These are phyloP conservation scores for Sebastes hubbsi DNA, from an alignment of 2,797 vertebrate genomes.

Conservation along the genomic window DNA sequence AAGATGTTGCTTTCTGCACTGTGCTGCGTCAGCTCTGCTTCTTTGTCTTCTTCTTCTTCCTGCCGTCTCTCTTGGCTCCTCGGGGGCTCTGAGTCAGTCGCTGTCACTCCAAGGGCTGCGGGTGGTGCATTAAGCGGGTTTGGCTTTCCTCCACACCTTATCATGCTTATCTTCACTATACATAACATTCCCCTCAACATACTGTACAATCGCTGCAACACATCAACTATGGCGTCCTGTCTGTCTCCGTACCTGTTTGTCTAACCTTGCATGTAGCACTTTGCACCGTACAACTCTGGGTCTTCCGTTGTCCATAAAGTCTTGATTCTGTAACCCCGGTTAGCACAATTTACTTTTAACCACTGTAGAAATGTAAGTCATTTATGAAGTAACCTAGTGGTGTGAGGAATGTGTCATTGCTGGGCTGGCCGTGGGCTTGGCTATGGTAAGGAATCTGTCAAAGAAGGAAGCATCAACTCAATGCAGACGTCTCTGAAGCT, in stretches of 20 bases:
- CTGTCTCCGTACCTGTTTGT: not conserved
- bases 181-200: constrained; percentile 3
- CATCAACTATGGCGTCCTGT: constrained; percentile 4
- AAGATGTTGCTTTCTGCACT: not conserved
- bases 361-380: not conserved
- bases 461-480: constrained; percentile 43
- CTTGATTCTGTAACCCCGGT: constrained; percentile 6
- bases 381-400: not conserved
- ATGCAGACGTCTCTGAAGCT: not conserved
- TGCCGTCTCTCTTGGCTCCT: not conserved
- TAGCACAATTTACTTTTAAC: not conserved
- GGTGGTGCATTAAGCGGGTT: constrained; percentile 7
- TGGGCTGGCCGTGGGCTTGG: not conserved
- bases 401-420: constrained; percentile 8
- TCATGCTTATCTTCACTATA: constrained; percentile 4
- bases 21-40: constrained; percentile 6
- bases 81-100: not conserved
- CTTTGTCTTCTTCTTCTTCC: not conserved
- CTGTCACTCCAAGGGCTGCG: not conserved
- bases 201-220: not conserved
- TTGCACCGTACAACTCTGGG: not conserved
- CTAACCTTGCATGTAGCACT: constrained; percentile 39
- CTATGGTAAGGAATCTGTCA: constrained; percentile 27
- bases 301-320: not conserved
- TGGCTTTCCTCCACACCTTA: constrained; percentile 13